Evolutionary conservation across 2,888 invertebrate genomes (phyloP).

Genomic region (Pecten maximus): DNA sequence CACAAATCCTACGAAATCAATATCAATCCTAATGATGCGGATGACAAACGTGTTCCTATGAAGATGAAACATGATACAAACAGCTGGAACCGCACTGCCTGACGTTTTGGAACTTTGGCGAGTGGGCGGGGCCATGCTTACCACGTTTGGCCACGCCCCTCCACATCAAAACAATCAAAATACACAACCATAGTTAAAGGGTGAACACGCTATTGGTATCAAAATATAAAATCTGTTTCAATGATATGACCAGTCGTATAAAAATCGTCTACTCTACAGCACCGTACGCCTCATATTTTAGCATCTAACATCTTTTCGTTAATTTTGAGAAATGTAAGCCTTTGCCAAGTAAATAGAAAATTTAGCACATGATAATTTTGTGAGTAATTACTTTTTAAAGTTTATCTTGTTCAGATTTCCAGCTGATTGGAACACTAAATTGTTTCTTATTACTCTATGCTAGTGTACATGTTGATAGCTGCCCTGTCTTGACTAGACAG

Average conservation of each 20-base stretch:
- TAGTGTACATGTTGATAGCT: background rate
- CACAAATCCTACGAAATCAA: slow-evolving; percentile 24
- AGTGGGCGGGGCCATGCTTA: background rate
- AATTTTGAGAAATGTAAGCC: slow-evolving; percentile 9
- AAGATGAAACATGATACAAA: background rate
- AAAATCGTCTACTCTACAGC: slow-evolving; percentile 40
- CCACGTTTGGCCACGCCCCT: background rate
- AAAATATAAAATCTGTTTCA: slow-evolving; percentile 37
- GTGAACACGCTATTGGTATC: slow-evolving; percentile 43
- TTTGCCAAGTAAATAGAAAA: background rate
- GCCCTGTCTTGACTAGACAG: background rate
- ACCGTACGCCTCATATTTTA: slow-evolving; percentile 26
- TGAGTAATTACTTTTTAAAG: background rate
- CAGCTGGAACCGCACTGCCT: slow-evolving; percentile 13
- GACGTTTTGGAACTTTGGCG: background rate
- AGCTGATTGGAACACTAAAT: slow-evolving; percentile 3
- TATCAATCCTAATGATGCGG: background rate
- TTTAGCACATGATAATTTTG: background rate
- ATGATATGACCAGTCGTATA: slow-evolving; percentile 42
- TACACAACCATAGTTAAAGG: slow-evolving; percentile 38
- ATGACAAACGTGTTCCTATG: slow-evolving; percentile 10
- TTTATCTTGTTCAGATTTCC: background rate
- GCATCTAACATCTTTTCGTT: background rate
- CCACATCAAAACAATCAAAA: background rate
- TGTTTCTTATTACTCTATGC: background rate